Percentiles rank a stretch among this genome's conserved stretches.
These are phyloP conservation scores for Corythornis madagascariensis DNA, from an alignment of 2,113 vertebrate genomes.

Conservation along the genomic window DNA sequence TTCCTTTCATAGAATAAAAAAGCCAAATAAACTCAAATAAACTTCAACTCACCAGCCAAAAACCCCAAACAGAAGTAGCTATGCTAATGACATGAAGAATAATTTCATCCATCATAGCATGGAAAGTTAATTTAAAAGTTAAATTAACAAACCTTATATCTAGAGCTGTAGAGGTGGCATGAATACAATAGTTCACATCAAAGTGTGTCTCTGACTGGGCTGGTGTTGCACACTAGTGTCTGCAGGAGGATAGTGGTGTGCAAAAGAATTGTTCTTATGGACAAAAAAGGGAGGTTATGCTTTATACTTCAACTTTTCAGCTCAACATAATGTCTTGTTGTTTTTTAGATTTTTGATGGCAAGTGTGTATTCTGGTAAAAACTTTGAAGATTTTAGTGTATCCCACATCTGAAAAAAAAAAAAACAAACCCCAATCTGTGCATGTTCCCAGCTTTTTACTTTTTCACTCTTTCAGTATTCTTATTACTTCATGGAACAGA, in stretches of 20 bases:
- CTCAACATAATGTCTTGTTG: not conserved
- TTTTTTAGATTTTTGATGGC: not conserved
- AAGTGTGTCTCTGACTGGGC: not conserved
- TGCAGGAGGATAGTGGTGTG: not conserved
- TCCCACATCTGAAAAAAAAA: not conserved
- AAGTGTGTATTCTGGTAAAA: not conserved
- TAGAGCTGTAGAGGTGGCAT: not conserved
- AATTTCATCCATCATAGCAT: not conserved
- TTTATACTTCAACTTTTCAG: not conserved
- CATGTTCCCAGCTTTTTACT: not conserved
- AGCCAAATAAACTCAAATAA: not conserved
- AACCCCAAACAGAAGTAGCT: not conserved
- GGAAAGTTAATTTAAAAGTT: not conserved
- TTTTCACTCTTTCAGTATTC: not conserved
- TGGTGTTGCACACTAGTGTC: not conserved
- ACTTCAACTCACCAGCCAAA: not conserved
- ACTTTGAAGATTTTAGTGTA: not conserved
- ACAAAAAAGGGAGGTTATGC: not conserved
- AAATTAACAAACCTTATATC: not conserved
- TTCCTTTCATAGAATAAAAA: not conserved
- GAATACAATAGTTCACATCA: not conserved
- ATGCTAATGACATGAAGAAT: not conserved
- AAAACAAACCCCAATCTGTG: not conserved
- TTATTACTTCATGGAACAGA: not conserved
- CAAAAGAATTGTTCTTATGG: not conserved